A percentile compares a stretch with the other conserved stretches of the same genome.
These are phyloP conservation scores for Bursaphelenchus okinawaensis DNA, from an alignment of 2,888 invertebrate genomes.

Conservation along the genomic window DNA sequence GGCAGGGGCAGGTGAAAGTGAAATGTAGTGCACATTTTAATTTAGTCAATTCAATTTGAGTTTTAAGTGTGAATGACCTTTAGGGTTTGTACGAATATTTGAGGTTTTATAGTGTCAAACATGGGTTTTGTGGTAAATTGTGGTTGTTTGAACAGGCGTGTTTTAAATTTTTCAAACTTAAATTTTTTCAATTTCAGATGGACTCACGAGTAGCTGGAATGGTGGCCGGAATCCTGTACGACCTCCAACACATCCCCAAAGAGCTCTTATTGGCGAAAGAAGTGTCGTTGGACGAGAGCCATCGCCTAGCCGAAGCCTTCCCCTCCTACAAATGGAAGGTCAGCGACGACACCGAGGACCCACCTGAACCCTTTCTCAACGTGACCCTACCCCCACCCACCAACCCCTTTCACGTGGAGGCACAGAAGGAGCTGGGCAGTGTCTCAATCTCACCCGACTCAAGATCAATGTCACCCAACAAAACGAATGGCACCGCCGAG, in stretches of 20 bases:
- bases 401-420: background rate
- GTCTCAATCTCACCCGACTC: background rate
- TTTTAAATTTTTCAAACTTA: constrained; percentile 12
- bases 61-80: no score
- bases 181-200: constrained; percentile 44
- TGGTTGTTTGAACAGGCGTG: no score
- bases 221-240: constrained; percentile 55
- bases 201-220: constrained; percentile 56
- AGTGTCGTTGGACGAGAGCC: constrained; percentile 1
- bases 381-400: background rate
- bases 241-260: constrained; percentile 37
- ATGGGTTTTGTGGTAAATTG: no score
- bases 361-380: constrained; percentile 5
- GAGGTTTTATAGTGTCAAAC: no score
- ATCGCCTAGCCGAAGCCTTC: background rate
- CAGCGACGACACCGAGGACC: constrained; percentile 13
- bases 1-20: no score
- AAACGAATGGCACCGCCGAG: background rate
- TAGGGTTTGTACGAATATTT: no score
- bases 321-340: constrained; percentile 12
- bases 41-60: no score
- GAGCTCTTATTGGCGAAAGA: background rate
- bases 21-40: no score
- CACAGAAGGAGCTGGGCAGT: background rate
- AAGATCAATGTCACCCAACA: background rate